Evolutionary conservation across 2,888 invertebrate species (phyloP).

Genomic region (Phortica magna): DNA sequence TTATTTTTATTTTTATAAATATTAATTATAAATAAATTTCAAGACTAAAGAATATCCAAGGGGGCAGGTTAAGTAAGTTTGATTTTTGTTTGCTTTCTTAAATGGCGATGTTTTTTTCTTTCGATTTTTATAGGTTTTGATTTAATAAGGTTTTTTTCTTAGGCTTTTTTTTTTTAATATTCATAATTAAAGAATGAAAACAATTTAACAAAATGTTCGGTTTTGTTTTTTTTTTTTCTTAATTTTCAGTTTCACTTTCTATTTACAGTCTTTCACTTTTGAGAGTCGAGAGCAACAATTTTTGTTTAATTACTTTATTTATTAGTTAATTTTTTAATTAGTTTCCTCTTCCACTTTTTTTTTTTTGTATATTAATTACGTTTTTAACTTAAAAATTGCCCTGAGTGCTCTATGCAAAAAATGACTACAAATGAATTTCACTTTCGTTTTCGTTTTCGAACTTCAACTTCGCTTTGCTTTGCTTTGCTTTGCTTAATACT

Average conservation of each 20-base stretch:
- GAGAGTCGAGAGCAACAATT: slow-evolving; percentile 69
- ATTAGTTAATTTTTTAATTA: slow-evolving; percentile 49
- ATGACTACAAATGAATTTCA: slow-evolving; percentile 24
- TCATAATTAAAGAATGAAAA: slow-evolving; percentile 12
- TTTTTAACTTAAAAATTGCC: slow-evolving; percentile 60
- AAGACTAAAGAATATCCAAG: neutral
- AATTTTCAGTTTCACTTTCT: slow-evolving; percentile 64
- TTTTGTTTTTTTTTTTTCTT: slow-evolving; percentile 57
- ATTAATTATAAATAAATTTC: slow-evolving; percentile 13
- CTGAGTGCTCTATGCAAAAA: slow-evolving; percentile 71
- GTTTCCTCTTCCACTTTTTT: slow-evolving; percentile 42
- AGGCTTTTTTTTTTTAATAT: slow-evolving; percentile 46
- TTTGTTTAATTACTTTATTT: slow-evolving; percentile 44
- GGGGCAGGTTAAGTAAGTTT: neutral
- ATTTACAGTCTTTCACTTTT: slow-evolving; percentile 71
- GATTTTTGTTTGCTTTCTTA: neutral
- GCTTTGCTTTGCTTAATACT: slow-evolving; percentile 34
- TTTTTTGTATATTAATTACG: slow-evolving; percentile 41
- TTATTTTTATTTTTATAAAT: neutral
- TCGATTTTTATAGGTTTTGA: slow-evolving; percentile 58
- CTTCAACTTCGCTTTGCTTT: slow-evolving; percentile 15
- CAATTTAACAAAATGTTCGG: slow-evolving; percentile 42
- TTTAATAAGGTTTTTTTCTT: slow-evolving; percentile 56
- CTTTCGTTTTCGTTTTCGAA: slow-evolving; percentile 6
- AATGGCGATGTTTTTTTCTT: slow-evolving; percentile 36